phyloP scores from a whole-genome alignment of 2,888 invertebrate species.

The Allophyes oxyacanthae region DNA sequence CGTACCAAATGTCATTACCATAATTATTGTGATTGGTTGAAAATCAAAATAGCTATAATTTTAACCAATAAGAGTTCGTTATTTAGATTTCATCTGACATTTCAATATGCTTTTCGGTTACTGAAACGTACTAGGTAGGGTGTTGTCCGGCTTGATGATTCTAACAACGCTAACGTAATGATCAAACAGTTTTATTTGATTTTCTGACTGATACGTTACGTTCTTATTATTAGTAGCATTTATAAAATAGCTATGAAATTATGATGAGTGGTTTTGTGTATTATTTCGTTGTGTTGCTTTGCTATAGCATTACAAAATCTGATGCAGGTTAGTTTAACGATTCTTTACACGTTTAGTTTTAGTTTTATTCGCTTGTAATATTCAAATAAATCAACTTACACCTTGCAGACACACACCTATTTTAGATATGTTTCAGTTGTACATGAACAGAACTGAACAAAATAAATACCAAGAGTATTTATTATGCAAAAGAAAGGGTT shows the following conservation, averaged over 20 bases:
- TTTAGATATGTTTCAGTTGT: background rate
- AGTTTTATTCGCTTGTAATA: conserved; percentile 6
- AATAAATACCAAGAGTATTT: background rate
- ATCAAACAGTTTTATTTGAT: conserved; percentile 81
- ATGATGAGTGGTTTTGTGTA: conserved; percentile 82
- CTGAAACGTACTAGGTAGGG: conserved; percentile 76
- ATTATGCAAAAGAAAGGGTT: conserved; percentile 9
- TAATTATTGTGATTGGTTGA: conserved; percentile 25
- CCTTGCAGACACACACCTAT: background rate
- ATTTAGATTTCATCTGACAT: background rate
- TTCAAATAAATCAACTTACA: conserved; percentile 23
- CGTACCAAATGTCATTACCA: conserved; percentile 5
- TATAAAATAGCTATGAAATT: conserved; percentile 79
- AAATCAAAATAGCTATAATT: accelerated
- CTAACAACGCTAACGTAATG: conserved; percentile 83
- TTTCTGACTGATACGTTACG: conserved; percentile 69
- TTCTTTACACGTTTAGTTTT: conserved; percentile 31
- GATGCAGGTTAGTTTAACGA: conserved; percentile 78
- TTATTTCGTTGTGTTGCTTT: conserved; percentile 84
- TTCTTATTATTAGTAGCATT: conserved; percentile 43
- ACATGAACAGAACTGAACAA: background rate
- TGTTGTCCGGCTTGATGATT: conserved; percentile 81
- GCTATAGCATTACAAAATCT: conserved; percentile 74
- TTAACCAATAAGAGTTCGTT: conserved; percentile 25
- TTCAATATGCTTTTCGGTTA: background rate